Evolutionary conservation across 2,888 invertebrate species (phyloP), one percentile per base, ranked within the genome.

Genomic region (Andrena trimmerana): DNA sequence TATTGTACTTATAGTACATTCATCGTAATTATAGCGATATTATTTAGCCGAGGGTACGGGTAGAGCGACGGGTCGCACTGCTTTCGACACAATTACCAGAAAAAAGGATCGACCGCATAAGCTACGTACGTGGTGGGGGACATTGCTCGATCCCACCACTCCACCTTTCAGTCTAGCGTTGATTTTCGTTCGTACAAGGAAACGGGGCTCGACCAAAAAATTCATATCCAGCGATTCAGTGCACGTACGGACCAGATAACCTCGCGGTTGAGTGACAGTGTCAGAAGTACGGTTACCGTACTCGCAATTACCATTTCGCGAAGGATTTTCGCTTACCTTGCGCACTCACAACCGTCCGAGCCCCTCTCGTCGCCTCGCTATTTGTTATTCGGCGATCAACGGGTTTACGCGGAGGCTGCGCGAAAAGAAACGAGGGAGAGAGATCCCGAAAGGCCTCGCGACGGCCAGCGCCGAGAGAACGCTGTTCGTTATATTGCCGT

Each of bases 401-500:
- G 65, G 63, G 68, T 80, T 79, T 70, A 65, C 65, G 48, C 50
- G 20, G 69, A 31, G 59, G 71, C 72, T 84, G 74, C 16, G 71
- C 20, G 71, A 77, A 62, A 81, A 76, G 50, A 50, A 54, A 65
- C 42, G 50, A 67, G 59, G 59, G 59, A 20, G 42, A 73, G 24
- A 42, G 42, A 42, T 16, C 82, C 72, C 59, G 72, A 79, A 85
- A 84, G 85, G 76, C 72, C 48, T 42, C 42, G 59, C 72, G 78
- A 78, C 70, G 86, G 86, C 75, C 83, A 83, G 76, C 60, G 24
- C 52, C 77, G 77, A 67, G 71, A 76, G 75, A 16, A 24, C 57
- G 57, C 24, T 24, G 20, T 81, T 81, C 69, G 78, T 86, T 86
- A 83, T 86, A 81, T 86, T 81, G 78, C 84, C 76, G 50, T 13